Percentiles rank a stretch among this genome's conserved stretches.
Conservation (phyloP, 2,113 vertebrate species). For the Pituophis catenifer region DNA sequence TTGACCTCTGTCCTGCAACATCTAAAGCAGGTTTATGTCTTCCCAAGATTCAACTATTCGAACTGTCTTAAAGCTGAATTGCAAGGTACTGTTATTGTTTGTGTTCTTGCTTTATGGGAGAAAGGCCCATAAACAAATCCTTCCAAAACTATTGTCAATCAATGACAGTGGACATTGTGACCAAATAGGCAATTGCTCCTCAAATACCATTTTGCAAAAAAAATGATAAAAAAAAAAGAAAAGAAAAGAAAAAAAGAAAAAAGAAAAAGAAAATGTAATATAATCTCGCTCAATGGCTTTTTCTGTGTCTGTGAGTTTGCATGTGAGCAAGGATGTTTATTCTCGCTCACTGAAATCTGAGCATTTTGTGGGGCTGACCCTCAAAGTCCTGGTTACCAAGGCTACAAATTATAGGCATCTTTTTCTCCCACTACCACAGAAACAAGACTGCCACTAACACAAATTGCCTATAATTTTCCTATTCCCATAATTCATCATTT, state of each 20-base stretch:
- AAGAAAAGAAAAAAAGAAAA: background rate
- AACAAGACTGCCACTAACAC: constrained; percentile 60
- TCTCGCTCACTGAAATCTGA: constrained; percentile 30
- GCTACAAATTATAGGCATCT: constrained; percentile 61
- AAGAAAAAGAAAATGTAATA: constrained; percentile 23
- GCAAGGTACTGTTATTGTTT: constrained; percentile 20
- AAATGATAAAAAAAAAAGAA: too few relatives aligned
- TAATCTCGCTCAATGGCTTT: background rate
- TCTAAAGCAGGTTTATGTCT: background rate
- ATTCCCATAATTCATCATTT: constrained; percentile 62
- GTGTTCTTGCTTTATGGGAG: constrained; percentile 9
- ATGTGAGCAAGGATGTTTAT: background rate
- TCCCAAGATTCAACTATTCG: background rate
- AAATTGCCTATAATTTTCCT: constrained; percentile 68
- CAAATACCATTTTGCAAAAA: constrained; percentile 28
- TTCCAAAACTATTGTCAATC: background rate
- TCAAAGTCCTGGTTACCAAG: constrained; percentile 56
- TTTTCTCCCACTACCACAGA: constrained; percentile 48
- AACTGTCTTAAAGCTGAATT: background rate
- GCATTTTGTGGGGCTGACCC: constrained; percentile 31
- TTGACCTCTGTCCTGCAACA: background rate
- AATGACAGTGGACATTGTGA: constrained; percentile 39
- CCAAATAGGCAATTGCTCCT: constrained; percentile 22
- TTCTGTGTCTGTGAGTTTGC: background rate
- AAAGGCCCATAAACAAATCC: constrained; percentile 16